These are phyloP conservation scores for Neomorphus geoffroyi DNA, from an alignment of 2,797 vertebrate genomes.

Conservation along the genomic window DNA sequence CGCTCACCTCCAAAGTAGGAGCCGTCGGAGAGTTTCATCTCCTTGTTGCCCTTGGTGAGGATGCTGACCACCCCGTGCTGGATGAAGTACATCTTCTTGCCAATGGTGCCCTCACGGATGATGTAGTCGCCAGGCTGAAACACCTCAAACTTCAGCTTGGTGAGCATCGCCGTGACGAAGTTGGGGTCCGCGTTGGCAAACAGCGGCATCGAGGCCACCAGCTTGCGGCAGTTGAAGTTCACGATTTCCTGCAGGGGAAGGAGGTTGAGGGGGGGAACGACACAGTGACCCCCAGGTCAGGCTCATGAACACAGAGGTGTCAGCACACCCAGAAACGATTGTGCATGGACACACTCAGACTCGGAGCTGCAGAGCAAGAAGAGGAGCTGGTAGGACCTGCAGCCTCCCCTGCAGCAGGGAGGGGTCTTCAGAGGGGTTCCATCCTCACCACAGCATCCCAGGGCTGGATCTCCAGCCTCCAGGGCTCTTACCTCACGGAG, in stretches of 20 bases:
- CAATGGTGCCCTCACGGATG: constrained; percentile 90
- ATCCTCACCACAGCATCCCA: background rate
- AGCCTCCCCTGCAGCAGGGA: background rate
- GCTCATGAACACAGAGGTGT: background rate
- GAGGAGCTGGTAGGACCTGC: background rate
- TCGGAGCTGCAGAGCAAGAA: accelerated
- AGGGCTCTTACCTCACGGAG: constrained; percentile 85
- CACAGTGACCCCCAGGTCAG: too few species aligned
- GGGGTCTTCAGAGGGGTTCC: background rate
- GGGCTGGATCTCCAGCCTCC: background rate
- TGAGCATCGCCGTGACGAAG: constrained; percentile 94
- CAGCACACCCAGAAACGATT: too few species aligned
- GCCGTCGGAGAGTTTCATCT: constrained; percentile 91
- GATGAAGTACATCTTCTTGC: constrained; percentile 98
- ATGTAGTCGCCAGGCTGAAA: constrained; percentile 92
- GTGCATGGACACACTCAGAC: accelerated
- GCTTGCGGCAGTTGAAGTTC: constrained; percentile 94
- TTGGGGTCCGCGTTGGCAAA: constrained; percentile 94
- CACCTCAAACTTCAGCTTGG: constrained; percentile 93
- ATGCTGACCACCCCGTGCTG: constrained; percentile 91
- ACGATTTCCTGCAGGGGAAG: constrained; percentile 84
- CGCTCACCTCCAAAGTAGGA: constrained; percentile 91
- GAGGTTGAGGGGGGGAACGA: background rate
- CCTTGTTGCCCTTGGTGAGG: constrained; percentile 90
- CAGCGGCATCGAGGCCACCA: constrained; percentile 93